These are phyloP conservation scores for Melanotus villosus DNA, from an alignment of 2,888 invertebrate species.

Conservation along the genomic window DNA sequence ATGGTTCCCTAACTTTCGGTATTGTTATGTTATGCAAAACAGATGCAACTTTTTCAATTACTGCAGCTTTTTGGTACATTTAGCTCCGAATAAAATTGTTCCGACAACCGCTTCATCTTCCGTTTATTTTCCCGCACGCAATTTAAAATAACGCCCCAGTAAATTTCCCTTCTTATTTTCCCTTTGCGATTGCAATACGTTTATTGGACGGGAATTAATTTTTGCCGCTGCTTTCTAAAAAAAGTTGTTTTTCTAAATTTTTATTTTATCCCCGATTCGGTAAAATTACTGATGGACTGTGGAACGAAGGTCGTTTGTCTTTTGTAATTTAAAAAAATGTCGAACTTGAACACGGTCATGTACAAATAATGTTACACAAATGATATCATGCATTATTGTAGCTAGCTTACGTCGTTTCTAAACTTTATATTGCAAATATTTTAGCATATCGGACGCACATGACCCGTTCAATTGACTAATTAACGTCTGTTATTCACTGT, in stretches of 20 bases:
- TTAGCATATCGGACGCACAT: conserved; percentile 11
- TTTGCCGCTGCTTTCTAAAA: neutral
- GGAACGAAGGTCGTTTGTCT: neutral
- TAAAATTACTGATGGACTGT: no score
- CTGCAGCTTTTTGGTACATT: conserved; percentile 7
- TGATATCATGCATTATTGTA: conserved; percentile 17
- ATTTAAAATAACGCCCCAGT: neutral
- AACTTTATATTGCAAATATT: conserved; percentile 13
- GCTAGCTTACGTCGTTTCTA: neutral
- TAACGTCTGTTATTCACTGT: conserved; percentile 4
- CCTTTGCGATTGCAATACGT: neutral
- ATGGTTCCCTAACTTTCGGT: no score
- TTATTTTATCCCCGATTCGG: no score
- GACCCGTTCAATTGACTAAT: conserved; percentile 4
- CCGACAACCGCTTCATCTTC: neutral
- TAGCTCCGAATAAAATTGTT: neutral
- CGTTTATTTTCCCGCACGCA: neutral
- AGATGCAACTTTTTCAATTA: conserved; percentile 16
- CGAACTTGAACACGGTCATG: neutral
- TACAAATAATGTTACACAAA: neutral
- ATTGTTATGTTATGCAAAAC: neutral
- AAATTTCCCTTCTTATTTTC: neutral
- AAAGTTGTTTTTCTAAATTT: neutral
- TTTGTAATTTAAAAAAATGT: neutral
- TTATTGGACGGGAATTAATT: neutral